These are phyloP conservation scores for Alaudala cheleensis DNA, from an alignment of 2,113 vertebrate genomes.

Conservation along the genomic window DNA sequence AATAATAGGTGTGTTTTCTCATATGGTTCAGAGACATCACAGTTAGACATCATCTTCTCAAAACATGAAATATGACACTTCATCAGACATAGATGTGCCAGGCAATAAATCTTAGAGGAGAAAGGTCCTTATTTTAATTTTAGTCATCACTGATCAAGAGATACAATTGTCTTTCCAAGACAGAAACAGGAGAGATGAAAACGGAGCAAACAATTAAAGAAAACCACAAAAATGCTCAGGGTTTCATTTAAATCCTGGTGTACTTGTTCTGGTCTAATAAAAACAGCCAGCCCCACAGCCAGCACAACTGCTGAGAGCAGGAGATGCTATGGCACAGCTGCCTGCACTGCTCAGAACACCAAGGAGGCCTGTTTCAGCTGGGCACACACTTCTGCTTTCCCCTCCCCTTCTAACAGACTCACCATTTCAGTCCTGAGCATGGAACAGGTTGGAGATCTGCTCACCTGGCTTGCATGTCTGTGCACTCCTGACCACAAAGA, in stretches of 20 bases:
- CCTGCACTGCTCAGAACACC: background rate
- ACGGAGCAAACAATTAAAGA: background rate
- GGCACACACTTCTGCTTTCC: background rate
- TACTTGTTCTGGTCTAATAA: background rate
- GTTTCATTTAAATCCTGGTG: background rate
- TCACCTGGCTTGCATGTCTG: background rate
- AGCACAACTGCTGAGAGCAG: background rate
- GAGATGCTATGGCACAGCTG: background rate
- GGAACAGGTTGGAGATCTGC: background rate
- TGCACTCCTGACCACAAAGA: background rate
- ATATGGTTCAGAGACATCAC: background rate
- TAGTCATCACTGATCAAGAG: background rate
- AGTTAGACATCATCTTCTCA: background rate
- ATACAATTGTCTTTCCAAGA: background rate
- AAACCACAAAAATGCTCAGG: background rate
- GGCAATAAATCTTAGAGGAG: slow-evolving; percentile 21
- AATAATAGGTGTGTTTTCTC: background rate
- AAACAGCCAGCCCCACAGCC: background rate
- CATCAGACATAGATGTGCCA: background rate
- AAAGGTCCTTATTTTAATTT: slow-evolving; percentile 36
- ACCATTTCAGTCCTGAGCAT: background rate
- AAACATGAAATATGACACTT: slow-evolving; percentile 4
- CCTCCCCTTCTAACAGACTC: background rate
- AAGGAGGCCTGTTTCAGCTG: background rate
- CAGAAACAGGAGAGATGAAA: background rate